These are phyloP conservation scores for Theocolax elegans DNA, from an alignment of 1,140 invertebrate species.

Conservation along the genomic window DNA sequence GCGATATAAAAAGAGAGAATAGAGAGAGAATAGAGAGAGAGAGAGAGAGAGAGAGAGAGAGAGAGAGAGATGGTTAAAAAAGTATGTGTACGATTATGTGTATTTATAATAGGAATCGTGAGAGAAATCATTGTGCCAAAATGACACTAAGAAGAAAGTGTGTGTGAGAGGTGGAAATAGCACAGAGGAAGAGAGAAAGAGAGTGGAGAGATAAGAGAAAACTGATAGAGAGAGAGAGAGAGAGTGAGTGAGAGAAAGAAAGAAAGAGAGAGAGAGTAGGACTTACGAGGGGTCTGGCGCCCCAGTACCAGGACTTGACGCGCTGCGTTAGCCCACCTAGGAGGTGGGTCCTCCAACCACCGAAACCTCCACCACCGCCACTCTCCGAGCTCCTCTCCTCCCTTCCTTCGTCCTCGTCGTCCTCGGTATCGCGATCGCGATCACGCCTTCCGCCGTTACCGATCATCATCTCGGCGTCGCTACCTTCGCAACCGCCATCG, in stretches of 20 bases:
- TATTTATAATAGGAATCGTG: not conserved
- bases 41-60: constrained; percentile 17
- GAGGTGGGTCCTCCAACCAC: constrained; percentile 85
- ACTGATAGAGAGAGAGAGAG: constrained; percentile 6
- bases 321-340: constrained; percentile 92
- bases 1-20: not conserved
- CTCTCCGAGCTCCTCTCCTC: constrained; percentile 65
- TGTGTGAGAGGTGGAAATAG: constrained; percentile 16
- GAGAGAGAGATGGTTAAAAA: constrained; percentile 4
- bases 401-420: constrained; percentile 65
- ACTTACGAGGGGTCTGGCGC: constrained; percentile 91
- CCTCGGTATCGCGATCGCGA: constrained; percentile 64
- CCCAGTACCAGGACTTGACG: constrained; percentile 95
- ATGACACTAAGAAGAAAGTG: constrained; percentile 33
- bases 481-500: constrained; percentile 66
- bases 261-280: constrained; percentile 47
- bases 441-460: constrained; percentile 67
- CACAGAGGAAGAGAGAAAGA: constrained; percentile 2
- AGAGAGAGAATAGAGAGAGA: no score
- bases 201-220: constrained; percentile 25
- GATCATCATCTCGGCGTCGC: constrained; percentile 68
- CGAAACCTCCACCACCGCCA: constrained; percentile 82
- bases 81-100: constrained; percentile 15
- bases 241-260: constrained; percentile 36
- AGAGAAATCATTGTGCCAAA: constrained; percentile 26